Evolutionary conservation across 1,140 invertebrate genomes (phyloP), one percentile per base, ranked within the genome.

Genomic region (Pseudomyrmex sp.): DNA sequence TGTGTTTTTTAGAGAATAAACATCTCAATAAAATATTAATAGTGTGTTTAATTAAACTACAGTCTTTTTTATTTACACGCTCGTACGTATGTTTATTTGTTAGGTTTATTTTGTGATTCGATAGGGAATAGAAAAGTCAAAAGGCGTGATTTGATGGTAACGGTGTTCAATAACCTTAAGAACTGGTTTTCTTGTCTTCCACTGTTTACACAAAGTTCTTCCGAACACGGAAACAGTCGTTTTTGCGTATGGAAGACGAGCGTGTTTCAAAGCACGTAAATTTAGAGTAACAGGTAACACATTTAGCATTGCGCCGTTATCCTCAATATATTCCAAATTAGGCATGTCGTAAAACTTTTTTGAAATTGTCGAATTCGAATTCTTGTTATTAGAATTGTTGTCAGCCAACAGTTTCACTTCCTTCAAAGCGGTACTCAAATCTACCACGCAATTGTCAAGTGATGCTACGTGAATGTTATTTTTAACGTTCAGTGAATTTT

Each of bases 41-140:
- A 35, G 0, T 35, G 35, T 7, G 35, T 35, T 35, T 35, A 35
- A 35, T 35, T 35, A 35, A 35, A 35, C 35, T 35, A 35, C 35
- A 35, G 20, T 35, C 26, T 26, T 12, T 65, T 8, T 18, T 35
- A 35, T 35, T 35, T 35, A 35, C 26, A 35, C 35, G 35, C 5
- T 0, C 35, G 35, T 35, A 35, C 5, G 35, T 35, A 35, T 20
- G 52, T 46, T 12, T 79, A 26, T 54, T 73, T 18, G 5, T 85
- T 66, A 62, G 52, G 20, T 35, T 61, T 69, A 54, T 52, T 12
- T 72, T 59, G 65, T 18, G 12, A n/a, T 46, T 68, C 13, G 50
- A 73, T 88, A 97, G 2, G 95, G 95, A 66, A 93, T 95, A 54
- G 94, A 93, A 93, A 97, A 97, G 73, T 95, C 94, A 92, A 96